Percentiles rank a stretch among this genome's conserved stretches.
phyloP scores from a whole-genome alignment of 2,797 vertebrate genomes.

The Hybognathus amarus region DNA sequence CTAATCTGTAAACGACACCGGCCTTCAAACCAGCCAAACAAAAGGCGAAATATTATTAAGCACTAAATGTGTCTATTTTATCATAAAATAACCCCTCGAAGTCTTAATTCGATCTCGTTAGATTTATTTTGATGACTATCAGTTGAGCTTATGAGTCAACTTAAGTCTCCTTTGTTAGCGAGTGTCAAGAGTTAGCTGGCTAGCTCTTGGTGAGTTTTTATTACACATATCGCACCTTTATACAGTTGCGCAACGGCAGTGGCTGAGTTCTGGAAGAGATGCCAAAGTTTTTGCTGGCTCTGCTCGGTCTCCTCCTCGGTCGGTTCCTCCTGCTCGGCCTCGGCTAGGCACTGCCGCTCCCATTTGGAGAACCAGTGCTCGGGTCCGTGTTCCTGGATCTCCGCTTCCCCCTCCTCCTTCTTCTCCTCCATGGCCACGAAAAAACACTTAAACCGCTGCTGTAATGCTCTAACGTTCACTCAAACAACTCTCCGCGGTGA shows the following conservation, averaged over 20 bases:
- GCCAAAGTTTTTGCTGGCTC: constrained; percentile 89
- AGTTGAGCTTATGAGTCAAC: neutral
- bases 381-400: constrained; percentile 98
- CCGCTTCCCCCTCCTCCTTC: constrained; percentile 92
- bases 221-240: constrained; percentile 80
- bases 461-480: constrained; percentile 4
- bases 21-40: constrained; percentile 40
- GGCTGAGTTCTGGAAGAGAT: constrained; percentile 96
- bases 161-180: constrained; percentile 39
- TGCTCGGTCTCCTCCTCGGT: constrained; percentile 84
- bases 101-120: neutral
- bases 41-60: neutral
- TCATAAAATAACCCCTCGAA: neutral
- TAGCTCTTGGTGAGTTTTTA: constrained; percentile 9
- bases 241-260: constrained; percentile 97
- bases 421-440: constrained; percentile 85
- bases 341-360: constrained; percentile 95
- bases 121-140: neutral
- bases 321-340: constrained; percentile 88
- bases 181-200: constrained; percentile 8
- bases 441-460: constrained; percentile 37
- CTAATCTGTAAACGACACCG: constrained; percentile 41
- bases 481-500: constrained; percentile 24
- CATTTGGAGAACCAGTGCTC: constrained; percentile 98
- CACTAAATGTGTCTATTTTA: too few species aligned